Conservation (phyloP, 2,888 invertebrate genomes). For the Rutpela maculata region DNA sequence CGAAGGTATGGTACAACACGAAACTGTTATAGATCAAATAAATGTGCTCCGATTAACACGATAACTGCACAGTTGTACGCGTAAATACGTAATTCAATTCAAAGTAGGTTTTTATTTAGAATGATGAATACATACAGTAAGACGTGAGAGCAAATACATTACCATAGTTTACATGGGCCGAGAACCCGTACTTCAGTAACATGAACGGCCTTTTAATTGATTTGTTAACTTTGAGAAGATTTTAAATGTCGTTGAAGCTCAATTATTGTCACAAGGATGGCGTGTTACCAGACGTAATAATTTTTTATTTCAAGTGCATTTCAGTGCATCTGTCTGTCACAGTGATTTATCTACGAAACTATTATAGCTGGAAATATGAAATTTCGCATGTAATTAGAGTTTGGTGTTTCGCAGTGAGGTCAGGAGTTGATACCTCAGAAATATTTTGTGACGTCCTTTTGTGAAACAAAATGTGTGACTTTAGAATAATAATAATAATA, state of each 20-base stretch:
- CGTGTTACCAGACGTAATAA: too few species aligned
- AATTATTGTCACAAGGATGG: too few species aligned
- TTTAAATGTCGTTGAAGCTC: not conserved
- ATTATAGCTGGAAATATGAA: too few species aligned
- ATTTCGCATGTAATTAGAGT: too few species aligned
- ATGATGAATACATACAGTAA: conserved; percentile 26
- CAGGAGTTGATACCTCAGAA: too few species aligned
- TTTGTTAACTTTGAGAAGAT: not conserved
- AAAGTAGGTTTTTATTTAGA: conserved; percentile 31
- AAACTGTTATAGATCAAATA: conserved; percentile 33
- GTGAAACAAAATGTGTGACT: too few species aligned
- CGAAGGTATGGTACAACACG: conserved; percentile 9
- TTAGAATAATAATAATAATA: too few species aligned
- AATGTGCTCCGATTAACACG: conserved; percentile 31
- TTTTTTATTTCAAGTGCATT: too few species aligned
- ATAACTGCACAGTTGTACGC: conserved; percentile 33
- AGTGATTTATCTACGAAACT: too few species aligned
- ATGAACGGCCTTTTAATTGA: conserved; percentile 1
- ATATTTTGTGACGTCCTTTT: too few species aligned
- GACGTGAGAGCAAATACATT: conserved; percentile 22
- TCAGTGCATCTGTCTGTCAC: too few species aligned
- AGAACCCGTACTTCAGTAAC: conserved; percentile 20
- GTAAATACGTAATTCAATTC: conserved; percentile 24
- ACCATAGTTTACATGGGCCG: not conserved
- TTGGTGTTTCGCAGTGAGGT: too few species aligned